phyloP scores from a whole-genome alignment of 2,888 invertebrate genomes.

The Lithophane semibrunnea region DNA sequence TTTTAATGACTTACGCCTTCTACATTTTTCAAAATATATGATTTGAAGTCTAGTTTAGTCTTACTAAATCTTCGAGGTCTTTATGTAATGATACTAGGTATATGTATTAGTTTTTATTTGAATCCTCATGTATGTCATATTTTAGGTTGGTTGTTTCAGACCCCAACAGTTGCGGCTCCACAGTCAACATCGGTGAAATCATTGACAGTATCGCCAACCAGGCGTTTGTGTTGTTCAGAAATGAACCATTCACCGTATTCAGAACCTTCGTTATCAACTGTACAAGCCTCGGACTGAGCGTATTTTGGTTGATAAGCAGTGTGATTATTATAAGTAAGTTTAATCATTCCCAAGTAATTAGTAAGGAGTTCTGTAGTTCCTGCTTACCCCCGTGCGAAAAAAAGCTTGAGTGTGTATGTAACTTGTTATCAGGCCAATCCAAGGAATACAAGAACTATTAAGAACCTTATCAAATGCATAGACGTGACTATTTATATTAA shows the following conservation, averaged over 20 bases:
- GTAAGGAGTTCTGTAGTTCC: too few relatives aligned
- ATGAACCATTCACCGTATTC: constrained; percentile 75
- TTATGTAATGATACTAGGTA: background rate
- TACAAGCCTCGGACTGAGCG: constrained; percentile 73
- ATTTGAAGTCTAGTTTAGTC: background rate
- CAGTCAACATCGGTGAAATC: constrained; percentile 79
- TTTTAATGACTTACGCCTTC: background rate
- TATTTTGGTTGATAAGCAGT: constrained; percentile 78
- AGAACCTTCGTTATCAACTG: constrained; percentile 81
- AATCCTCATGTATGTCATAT: constrained; percentile 41
- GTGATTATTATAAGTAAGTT: constrained; percentile 80
- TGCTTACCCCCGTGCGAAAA: too few relatives aligned
- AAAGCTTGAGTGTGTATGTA: background rate
- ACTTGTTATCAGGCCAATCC: background rate
- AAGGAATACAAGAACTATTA: background rate
- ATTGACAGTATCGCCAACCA: constrained; percentile 78
- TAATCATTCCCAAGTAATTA: background rate
- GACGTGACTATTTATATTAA: background rate
- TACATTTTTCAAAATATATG: background rate
- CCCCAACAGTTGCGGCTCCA: constrained; percentile 74
- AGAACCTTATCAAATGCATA: background rate
- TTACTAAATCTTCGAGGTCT: background rate
- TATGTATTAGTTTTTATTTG: background rate
- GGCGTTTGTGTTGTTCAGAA: constrained; percentile 78
- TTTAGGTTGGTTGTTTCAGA: constrained; percentile 73